Conservation (phyloP, 2,888 invertebrate species). For the Cacoxenus indagator region DNA sequence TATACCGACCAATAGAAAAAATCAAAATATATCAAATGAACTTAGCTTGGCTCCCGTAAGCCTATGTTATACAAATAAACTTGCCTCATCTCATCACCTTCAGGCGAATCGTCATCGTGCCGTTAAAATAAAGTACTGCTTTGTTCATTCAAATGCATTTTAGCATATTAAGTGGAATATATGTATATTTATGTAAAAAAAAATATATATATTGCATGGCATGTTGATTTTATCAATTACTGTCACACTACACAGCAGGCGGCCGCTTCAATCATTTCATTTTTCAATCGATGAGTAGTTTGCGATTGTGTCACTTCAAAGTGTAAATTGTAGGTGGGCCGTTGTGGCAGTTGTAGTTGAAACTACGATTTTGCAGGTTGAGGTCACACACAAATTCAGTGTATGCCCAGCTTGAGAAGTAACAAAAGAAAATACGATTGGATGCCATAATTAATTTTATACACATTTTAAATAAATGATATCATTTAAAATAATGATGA, state of each 20-base stretch:
- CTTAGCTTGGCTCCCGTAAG: neutral
- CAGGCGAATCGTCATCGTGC: neutral
- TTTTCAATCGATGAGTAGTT: constrained; percentile 20
- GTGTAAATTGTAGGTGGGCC: constrained; percentile 44
- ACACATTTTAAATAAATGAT: constrained; percentile 45
- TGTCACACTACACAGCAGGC: constrained; percentile 47
- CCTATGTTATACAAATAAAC: neutral
- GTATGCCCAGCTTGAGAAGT: neutral
- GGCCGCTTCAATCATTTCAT: constrained; percentile 18
- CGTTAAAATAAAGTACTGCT: constrained; percentile 5
- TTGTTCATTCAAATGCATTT: constrained; percentile 7
- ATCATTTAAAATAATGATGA: constrained; percentile 40
- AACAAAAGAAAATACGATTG: too few species aligned
- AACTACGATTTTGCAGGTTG: constrained; percentile 13
- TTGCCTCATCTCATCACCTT: neutral
- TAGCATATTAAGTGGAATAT: neutral
- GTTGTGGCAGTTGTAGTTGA: neutral
- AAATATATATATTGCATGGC: constrained; percentile 15
- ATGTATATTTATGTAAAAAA: neutral
- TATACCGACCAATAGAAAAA: too few species aligned
- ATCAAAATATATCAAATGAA: neutral
- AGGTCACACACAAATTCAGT: constrained; percentile 25
- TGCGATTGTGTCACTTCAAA: constrained; percentile 17
- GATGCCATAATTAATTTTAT: constrained; percentile 57
- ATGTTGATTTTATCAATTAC: constrained; percentile 59